phyloP scores from a whole-genome alignment of 2,113 vertebrate genomes.

The Sylvietta virens region DNA sequence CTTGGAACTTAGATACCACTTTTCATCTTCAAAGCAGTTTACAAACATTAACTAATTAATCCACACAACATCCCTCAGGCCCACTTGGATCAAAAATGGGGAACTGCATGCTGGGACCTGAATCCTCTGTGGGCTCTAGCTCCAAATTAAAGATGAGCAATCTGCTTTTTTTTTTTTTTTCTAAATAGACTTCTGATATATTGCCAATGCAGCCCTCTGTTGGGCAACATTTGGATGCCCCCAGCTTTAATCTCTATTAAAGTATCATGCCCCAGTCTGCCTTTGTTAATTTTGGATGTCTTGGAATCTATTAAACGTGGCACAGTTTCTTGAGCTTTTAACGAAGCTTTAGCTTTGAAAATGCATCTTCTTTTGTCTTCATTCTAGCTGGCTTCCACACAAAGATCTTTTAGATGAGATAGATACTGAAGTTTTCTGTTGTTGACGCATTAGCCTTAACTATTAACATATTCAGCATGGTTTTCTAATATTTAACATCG shows the following conservation, averaged over 20 bases:
- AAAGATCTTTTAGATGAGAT: constrained; percentile 61
- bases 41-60: constrained; percentile 70
- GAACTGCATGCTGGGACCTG: constrained; percentile 60
- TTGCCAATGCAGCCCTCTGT: constrained; percentile 62
- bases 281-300: constrained; percentile 53
- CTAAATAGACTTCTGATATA: constrained; percentile 46
- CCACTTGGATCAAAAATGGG: constrained; percentile 58
- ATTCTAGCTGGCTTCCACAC: constrained; percentile 45
- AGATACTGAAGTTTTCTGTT: constrained; percentile 42
- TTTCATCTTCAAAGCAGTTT: constrained; percentile 72
- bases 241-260: constrained; percentile 59
- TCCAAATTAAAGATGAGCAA: constrained; percentile 66
- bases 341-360: constrained; percentile 61
- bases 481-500: constrained; percentile 47
- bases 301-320: constrained; percentile 47
- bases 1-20: constrained; percentile 62
- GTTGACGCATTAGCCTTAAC: constrained; percentile 62
- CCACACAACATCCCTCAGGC: constrained; percentile 61
- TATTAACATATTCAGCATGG: constrained; percentile 56
- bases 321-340: constrained; percentile 52
- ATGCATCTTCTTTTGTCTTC: constrained; percentile 61
- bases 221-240: constrained; percentile 66
- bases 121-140: constrained; percentile 35
- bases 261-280: constrained; percentile 52
- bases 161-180: neutral